Percentiles rank a stretch among this genome's conserved stretches.
These are phyloP conservation scores for Geopemphigus sp. DNA, from an alignment of 1,140 invertebrate genomes.

Conservation along the genomic window DNA sequence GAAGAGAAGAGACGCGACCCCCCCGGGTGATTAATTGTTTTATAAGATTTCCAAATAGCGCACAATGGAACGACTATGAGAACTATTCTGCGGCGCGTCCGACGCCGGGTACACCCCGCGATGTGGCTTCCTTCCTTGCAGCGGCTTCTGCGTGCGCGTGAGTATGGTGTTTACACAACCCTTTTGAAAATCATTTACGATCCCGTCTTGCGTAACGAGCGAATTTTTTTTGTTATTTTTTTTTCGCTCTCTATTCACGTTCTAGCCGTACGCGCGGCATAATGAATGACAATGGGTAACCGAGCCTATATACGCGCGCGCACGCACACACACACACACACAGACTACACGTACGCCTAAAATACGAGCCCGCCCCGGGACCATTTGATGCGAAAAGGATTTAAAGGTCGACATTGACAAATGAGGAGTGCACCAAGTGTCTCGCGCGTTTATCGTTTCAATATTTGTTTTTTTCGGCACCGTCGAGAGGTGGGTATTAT, in stretches of 20 bases:
- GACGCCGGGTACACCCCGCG: slow-evolving; percentile 7
- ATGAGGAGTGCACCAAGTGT: slow-evolving; percentile 30
- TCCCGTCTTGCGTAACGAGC: slow-evolving; percentile 36
- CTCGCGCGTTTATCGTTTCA: slow-evolving; percentile 47
- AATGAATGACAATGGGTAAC: slow-evolving; percentile 25
- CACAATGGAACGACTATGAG: slow-evolving; percentile 19
- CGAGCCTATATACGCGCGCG: not conserved
- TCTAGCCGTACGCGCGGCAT: not conserved
- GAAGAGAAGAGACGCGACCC: slow-evolving; percentile 6
- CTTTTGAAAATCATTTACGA: slow-evolving; percentile 49
- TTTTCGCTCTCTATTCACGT: slow-evolving; percentile 33
- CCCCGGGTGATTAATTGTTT: slow-evolving; percentile 47
- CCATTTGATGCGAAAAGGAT: slow-evolving; percentile 48
- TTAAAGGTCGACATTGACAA: slow-evolving; percentile 50
- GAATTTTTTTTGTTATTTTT: slow-evolving; percentile 35
- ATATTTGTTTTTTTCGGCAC: slow-evolving; percentile 45
- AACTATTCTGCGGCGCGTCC: slow-evolving; percentile 5
- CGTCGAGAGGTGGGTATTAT: slow-evolving; percentile 17
- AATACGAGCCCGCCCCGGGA: not conserved
- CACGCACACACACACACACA: not conserved
- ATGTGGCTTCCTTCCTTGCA: slow-evolving; percentile 2
- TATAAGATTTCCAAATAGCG: slow-evolving; percentile 47
- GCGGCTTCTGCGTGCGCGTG: no score
- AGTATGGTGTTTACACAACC: slow-evolving; percentile 38
- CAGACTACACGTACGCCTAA: not conserved